phyloP scores from a whole-genome alignment of 1,140 invertebrate genomes.

The Trachymyrmex cornetzi region DNA sequence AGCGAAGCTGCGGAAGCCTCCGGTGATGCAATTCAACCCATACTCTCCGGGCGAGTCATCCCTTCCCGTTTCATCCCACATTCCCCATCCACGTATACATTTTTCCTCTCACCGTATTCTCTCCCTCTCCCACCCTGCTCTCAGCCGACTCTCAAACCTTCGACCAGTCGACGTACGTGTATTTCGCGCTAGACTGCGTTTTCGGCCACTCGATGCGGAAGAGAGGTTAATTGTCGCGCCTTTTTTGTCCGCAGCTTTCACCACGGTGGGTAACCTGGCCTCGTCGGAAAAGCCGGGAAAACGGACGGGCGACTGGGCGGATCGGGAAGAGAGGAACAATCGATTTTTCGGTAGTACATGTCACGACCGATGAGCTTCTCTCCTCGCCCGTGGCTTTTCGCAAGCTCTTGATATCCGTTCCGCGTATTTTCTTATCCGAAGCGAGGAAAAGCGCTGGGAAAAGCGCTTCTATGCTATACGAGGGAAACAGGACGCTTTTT shows the following conservation, averaged over 20 bases:
- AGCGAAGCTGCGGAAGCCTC: conserved; percentile 58
- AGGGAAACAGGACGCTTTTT: not conserved
- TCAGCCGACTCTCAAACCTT: conserved; percentile 14
- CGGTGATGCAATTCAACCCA: conserved; percentile 50
- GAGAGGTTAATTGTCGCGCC: conserved; percentile 75
- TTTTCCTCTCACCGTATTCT: not conserved
- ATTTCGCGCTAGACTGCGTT: conserved; percentile 73
- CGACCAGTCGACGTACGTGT: conserved; percentile 59
- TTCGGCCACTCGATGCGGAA: conserved; percentile 70
- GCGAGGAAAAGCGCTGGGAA: conserved; percentile 35
- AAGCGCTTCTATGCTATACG: not conserved
- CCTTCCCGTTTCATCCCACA: not conserved
- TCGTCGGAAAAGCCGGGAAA: conserved; percentile 33
- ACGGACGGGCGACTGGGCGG: not conserved
- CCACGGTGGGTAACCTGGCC: conserved; percentile 28
- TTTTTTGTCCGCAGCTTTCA: conserved; percentile 62
- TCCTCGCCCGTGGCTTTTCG: conserved; percentile 49
- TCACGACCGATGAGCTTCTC: conserved; percentile 50
- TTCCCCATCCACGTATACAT: not conserved
- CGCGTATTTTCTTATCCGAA: conserved; percentile 58
- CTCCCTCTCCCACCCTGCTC: not conserved
- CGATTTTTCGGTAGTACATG: conserved; percentile 54
- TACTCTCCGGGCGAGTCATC: conserved; percentile 7
- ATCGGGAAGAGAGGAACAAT: conserved; percentile 21
- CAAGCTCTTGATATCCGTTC: conserved; percentile 29